Evolutionary conservation across 2,113 vertebrate species (phyloP), one percentile per base, ranked within the genome.

Genomic region (Potamarius usumacintae): DNA sequence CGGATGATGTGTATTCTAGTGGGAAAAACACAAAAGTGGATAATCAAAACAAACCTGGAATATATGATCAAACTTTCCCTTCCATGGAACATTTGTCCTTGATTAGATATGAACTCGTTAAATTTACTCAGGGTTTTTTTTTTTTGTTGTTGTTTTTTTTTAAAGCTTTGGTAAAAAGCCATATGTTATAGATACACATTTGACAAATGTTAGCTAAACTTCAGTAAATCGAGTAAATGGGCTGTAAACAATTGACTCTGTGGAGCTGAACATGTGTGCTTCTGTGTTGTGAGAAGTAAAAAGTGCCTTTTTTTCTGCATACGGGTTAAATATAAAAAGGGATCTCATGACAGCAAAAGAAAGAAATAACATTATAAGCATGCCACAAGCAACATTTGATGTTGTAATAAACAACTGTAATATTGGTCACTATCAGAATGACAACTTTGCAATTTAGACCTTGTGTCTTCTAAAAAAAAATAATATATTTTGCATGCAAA

Each of bases 151-250:
- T n/a, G n/a, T 42, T 9, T 18, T 48, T 20, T 9, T 17, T 72
- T 17, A 12, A 30, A 72, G 15, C 34, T 20, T 48, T 42, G 22
- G 15, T 74, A 48, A 22, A 42, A 48, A 50, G 72, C 18, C 72
- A 48, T 4, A 48, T 74, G 72, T 22, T 18, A 5, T 74, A 74
- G 18, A 42, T 50, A 10, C 72, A 74, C 72, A 50, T 48, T 50
- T 22, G 72, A 18, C 42, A 74, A 50, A 74, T 48, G 71, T 48
- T 22, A 74, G 34, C 18, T 8, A 74, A 20, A 74, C 34, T 22
- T 69, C 30, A 69, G 72, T 74, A 74, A 74, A 74, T 74, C 22
- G 42, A 74, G 72, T 50, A 74, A 74, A 74, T 74, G 42, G 34
- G 34, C 72, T 53, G 11, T 77, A 77, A n/a, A 77, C 22, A 53